Evolutionary conservation across 2,113 vertebrate species (phyloP).

Genomic region (Agelaius tricolor): DNA sequence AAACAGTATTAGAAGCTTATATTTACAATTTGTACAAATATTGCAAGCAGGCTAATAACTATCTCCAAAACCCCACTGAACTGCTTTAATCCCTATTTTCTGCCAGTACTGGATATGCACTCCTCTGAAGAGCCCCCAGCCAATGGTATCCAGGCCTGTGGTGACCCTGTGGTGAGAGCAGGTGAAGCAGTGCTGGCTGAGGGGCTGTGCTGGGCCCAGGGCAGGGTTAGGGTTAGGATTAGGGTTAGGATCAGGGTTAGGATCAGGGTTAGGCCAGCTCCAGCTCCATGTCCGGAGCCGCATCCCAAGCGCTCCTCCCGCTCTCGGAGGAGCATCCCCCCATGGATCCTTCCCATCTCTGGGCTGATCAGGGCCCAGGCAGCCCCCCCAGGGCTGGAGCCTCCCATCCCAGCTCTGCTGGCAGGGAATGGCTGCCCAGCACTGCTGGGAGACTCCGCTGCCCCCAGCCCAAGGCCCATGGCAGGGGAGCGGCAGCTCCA

Average conservation of each 20-base stretch:
- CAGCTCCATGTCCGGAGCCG: constrained; percentile 66
- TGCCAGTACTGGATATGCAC: neutral
- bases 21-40: accelerated
- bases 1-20: neutral
- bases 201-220: constrained; percentile 37
- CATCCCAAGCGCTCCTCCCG: neutral
- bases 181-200: constrained; percentile 36
- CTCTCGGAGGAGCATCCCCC: neutral
- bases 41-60: neutral
- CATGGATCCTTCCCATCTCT: constrained; percentile 85
- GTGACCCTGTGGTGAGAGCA: constrained; percentile 6
- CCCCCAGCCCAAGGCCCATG: too few relatives aligned
- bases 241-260: constrained; percentile 17
- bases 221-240: neutral
- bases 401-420: neutral
- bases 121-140: constrained; percentile 16
- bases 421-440: too few relatives aligned
- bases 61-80: neutral
- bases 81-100: too few relatives aligned
- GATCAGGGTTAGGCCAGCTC: too few relatives aligned
- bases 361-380: constrained; percentile 82
- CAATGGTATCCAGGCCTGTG: constrained; percentile 5
- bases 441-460: neutral
- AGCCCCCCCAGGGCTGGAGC: constrained; percentile 73
- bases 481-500: constrained; percentile 42